phyloP scores from a whole-genome alignment of 2,888 invertebrate species.

The Idaea biselata region DNA sequence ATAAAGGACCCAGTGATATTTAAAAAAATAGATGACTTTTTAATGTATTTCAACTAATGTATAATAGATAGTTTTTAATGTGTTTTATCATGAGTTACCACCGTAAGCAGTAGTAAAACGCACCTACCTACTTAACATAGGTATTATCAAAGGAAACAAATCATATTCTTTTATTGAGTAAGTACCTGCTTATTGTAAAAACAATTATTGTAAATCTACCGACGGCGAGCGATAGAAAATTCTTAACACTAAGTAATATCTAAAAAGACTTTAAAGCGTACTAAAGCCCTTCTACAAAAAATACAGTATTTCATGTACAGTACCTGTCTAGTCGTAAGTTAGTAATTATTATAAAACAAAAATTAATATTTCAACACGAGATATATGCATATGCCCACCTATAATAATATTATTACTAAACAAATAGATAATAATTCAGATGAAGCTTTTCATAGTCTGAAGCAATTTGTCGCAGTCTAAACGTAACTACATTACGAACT shows the following conservation, averaged over 20 bases:
- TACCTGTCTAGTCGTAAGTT: constrained; percentile 78
- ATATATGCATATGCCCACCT: constrained; percentile 50
- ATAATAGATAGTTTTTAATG: background rate
- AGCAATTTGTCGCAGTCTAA: background rate
- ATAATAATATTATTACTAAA: constrained; percentile 11
- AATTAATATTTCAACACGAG: constrained; percentile 40
- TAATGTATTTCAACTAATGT: background rate
- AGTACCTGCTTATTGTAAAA: too few species aligned
- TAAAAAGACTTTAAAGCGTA: too few species aligned
- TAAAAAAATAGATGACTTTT: background rate
- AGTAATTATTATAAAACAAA: constrained; percentile 31
- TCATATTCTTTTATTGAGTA: too few species aligned
- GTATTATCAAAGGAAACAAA: too few species aligned
- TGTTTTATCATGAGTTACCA: background rate
- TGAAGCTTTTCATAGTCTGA: background rate
- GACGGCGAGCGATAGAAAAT: too few species aligned
- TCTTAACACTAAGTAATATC: too few species aligned
- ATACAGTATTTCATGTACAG: constrained; percentile 75
- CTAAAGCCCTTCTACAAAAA: constrained; percentile 13
- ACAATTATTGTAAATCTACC: too few species aligned
- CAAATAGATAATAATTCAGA: constrained; percentile 16
- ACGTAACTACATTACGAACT: background rate
- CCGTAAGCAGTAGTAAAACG: background rate
- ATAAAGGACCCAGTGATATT: background rate
- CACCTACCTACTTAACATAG: constrained; percentile 33